phyloP scores from a whole-genome alignment of 64 coral and sea anemone species.

The Porites lutea region DNA sequence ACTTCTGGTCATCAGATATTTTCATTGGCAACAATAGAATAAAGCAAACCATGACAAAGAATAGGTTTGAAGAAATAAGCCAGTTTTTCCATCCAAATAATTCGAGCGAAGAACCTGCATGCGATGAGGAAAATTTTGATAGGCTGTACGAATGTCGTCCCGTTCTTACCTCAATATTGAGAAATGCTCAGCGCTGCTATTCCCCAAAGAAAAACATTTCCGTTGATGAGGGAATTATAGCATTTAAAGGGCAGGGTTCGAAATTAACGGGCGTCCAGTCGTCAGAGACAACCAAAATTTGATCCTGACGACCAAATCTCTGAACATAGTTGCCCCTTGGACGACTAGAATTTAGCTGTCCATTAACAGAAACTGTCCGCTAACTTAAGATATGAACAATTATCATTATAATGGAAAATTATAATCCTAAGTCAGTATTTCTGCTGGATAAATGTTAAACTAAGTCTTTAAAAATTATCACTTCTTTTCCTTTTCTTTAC shows the following conservation, averaged over 20 bases:
- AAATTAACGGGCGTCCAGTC: constrained; percentile 25
- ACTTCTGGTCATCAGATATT: no score
- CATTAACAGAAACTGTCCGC: not conserved
- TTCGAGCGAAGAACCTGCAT: no score
- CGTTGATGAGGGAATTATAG: no score
- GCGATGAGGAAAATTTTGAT: no score
- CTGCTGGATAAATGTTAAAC: constrained; percentile 25
- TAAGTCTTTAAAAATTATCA: not conserved
- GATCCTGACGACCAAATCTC: not conserved
- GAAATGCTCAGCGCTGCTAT: no score
- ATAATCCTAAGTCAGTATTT: constrained; percentile 4
- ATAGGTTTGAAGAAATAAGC: no score
- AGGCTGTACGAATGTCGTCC: no score
- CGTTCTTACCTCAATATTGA: no score
- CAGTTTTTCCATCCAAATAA: no score
- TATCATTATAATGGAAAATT: not conserved
- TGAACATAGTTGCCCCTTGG: constrained; percentile 14
- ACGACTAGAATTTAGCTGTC: not conserved
- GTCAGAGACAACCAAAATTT: constrained; percentile 22
- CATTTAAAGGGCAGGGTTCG: not conserved
- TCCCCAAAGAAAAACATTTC: no score
- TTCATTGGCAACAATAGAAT: no score
- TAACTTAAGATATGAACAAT: not conserved
- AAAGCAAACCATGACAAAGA: no score
- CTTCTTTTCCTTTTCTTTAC: not conserved